Conservation (phyloP, 2,113 vertebrate genomes). For the Butastur rufipennis region DNA sequence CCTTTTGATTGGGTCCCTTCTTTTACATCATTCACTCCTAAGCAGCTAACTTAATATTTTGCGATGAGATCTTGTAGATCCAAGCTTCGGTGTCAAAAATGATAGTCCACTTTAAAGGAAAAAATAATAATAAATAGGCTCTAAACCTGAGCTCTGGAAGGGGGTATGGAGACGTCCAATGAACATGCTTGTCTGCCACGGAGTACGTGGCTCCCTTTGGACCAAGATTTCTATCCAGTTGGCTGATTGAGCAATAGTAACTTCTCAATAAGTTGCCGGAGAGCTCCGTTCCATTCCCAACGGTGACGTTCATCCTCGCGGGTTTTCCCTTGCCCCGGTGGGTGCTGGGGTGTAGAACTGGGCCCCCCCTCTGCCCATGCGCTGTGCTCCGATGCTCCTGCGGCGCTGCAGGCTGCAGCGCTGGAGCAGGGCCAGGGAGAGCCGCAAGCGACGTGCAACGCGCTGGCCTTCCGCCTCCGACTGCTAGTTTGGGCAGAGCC, state of each 20-base stretch:
- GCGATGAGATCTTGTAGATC: not conserved
- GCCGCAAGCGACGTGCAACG: accelerated
- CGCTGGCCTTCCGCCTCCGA: not conserved
- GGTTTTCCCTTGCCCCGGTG: not conserved
- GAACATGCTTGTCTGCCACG: not conserved
- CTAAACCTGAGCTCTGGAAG: not conserved
- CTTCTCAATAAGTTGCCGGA: not conserved
- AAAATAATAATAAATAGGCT: not conserved
- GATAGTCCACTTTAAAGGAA: not conserved
- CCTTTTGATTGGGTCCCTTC: not conserved
- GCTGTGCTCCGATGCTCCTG: not conserved
- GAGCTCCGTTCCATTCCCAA: not conserved
- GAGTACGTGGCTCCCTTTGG: not conserved
- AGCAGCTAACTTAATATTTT: not conserved
- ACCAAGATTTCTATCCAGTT: not conserved
- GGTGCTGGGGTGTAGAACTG: too few species aligned
- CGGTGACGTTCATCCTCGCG: accelerated
- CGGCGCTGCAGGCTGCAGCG: accelerated
- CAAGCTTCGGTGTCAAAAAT: not conserved
- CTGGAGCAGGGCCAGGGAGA: not conserved
- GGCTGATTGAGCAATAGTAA: not conserved
- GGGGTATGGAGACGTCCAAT: not conserved
- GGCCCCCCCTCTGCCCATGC: accelerated
- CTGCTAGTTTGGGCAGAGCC: not conserved
- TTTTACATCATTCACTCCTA: not conserved